Conservation (phyloP, 1,140 invertebrate genomes). For the Polyergus mexicanus region DNA sequence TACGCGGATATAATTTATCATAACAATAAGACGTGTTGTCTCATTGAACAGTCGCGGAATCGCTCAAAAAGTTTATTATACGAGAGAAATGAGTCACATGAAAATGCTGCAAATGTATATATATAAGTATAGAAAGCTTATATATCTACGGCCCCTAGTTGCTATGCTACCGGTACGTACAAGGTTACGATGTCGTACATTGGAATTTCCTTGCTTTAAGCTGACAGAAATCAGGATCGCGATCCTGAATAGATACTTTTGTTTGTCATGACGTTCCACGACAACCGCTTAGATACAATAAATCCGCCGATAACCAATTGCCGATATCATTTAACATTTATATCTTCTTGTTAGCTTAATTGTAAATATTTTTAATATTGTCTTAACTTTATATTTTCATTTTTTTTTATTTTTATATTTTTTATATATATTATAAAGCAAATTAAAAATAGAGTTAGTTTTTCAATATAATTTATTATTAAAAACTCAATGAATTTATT, state of each 20-base stretch:
- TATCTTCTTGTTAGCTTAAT: too few species aligned
- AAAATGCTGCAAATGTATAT: not conserved
- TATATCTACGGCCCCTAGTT: constrained; percentile 52
- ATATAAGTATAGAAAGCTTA: constrained; percentile 5
- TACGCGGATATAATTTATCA: not conserved
- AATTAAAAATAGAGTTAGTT: too few species aligned
- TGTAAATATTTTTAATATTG: too few species aligned
- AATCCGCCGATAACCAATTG: constrained; percentile 60
- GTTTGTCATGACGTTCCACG: constrained; percentile 28
- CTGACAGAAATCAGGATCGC: constrained; percentile 44
- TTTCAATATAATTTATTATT: too few species aligned
- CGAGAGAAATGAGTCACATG: too few species aligned
- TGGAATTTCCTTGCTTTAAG: constrained; percentile 48
- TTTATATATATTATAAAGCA: too few species aligned
- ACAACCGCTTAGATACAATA: constrained; percentile 57
- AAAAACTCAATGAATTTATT: too few species aligned
- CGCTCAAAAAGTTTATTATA: too few species aligned
- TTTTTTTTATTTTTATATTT: too few species aligned
- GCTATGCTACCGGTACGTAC: constrained; percentile 54
- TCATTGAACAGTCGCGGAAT: too few species aligned
- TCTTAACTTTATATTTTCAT: too few species aligned
- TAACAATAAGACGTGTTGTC: too few species aligned
- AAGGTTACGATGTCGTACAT: constrained; percentile 8
- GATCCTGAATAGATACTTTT: constrained; percentile 46
- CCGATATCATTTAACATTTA: not conserved